Evolutionary conservation across 2,113 vertebrate genomes (phyloP).

Genomic region (Sebastes schlegelii): DNA sequence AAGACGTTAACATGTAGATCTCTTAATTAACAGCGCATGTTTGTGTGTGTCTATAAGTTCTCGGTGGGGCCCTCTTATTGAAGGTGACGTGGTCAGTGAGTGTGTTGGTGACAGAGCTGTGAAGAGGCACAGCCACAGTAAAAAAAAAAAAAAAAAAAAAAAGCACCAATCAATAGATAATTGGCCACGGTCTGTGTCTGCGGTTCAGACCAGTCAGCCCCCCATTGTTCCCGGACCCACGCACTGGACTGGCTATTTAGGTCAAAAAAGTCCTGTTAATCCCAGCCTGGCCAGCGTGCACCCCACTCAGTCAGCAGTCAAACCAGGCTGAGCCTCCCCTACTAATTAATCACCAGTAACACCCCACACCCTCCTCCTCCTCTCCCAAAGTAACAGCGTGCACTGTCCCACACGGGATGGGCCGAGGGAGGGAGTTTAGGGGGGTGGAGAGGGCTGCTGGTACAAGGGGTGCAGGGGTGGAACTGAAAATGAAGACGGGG

Average conservation of each 20-base stretch:
- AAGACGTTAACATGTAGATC: slow-evolving; percentile 62
- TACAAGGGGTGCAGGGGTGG: slow-evolving; percentile 63
- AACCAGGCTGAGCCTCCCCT: slow-evolving; percentile 79
- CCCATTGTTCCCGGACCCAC: slow-evolving; percentile 84
- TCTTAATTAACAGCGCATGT: slow-evolving; percentile 62
- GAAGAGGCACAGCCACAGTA: slow-evolving; percentile 85
- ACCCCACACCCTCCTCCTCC: slow-evolving; percentile 70
- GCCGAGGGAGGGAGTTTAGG: background rate
- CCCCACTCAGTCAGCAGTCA: slow-evolving; percentile 64
- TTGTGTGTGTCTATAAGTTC: slow-evolving; percentile 36
- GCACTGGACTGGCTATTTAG: slow-evolving; percentile 89
- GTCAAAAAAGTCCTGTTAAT: slow-evolving; percentile 88
- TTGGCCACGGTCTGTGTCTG: slow-evolving; percentile 88
- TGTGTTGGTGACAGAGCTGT: slow-evolving; percentile 81
- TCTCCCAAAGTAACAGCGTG: slow-evolving; percentile 54
- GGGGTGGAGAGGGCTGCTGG: slow-evolving; percentile 54
- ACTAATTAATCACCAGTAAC: slow-evolving; percentile 90
- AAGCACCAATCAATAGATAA: slow-evolving; percentile 92
- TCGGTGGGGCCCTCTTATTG: slow-evolving; percentile 64
- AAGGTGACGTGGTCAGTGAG: slow-evolving; percentile 83
- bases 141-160: slow-evolving; percentile 2
- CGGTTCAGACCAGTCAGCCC: slow-evolving; percentile 85
- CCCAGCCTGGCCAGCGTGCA: slow-evolving; percentile 63
- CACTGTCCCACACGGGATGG: slow-evolving; percentile 62
- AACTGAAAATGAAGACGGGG: slow-evolving; percentile 73